A percentile compares a stretch with the other conserved stretches of the same genome.
Evolutionary conservation across 2,888 invertebrate genomes (phyloP).

Genomic region (Trissoscelio sp.): DNA sequence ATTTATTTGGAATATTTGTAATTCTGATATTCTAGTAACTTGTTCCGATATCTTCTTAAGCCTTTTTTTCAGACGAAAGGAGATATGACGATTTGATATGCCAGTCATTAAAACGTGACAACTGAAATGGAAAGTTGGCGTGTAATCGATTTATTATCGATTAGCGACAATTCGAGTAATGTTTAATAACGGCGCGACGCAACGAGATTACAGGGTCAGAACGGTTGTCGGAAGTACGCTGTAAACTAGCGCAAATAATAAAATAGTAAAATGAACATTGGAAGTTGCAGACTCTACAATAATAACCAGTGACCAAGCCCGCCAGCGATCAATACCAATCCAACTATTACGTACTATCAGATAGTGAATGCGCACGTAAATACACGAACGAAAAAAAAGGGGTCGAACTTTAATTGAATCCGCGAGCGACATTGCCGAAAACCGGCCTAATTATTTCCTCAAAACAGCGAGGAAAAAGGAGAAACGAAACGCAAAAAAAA

Average conservation of each 20-base stretch:
- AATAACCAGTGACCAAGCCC: slow-evolving; percentile 59
- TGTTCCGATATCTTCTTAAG: too few relatives aligned
- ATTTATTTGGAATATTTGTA: too few relatives aligned
- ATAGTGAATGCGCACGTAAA: slow-evolving; percentile 44
- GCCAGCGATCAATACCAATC: slow-evolving; percentile 64
- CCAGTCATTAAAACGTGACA: slow-evolving; percentile 36
- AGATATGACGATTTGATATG: too few relatives aligned
- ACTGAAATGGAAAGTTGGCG: slow-evolving; percentile 53
- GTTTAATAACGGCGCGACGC: slow-evolving; percentile 30
- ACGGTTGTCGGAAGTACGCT: slow-evolving; percentile 45
- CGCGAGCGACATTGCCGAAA: slow-evolving; percentile 26
- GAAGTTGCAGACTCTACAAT: slow-evolving; percentile 60
- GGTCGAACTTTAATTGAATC: slow-evolving; percentile 39
- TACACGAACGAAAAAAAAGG: slow-evolving; percentile 29
- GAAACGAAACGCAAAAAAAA: neutral
- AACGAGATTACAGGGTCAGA: slow-evolving; percentile 48
- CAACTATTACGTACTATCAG: slow-evolving; percentile 64
- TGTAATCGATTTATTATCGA: slow-evolving; percentile 41
- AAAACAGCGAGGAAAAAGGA: slow-evolving; percentile 1
- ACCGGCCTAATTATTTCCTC: slow-evolving; percentile 39
- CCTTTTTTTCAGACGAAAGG: too few relatives aligned
- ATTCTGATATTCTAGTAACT: too few relatives aligned
- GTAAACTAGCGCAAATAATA: slow-evolving; percentile 61
- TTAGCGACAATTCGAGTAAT: slow-evolving; percentile 6
- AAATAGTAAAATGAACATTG: slow-evolving; percentile 60